Conservation (phyloP, 2,888 invertebrate species). For the Leptothorax acervorum region DNA sequence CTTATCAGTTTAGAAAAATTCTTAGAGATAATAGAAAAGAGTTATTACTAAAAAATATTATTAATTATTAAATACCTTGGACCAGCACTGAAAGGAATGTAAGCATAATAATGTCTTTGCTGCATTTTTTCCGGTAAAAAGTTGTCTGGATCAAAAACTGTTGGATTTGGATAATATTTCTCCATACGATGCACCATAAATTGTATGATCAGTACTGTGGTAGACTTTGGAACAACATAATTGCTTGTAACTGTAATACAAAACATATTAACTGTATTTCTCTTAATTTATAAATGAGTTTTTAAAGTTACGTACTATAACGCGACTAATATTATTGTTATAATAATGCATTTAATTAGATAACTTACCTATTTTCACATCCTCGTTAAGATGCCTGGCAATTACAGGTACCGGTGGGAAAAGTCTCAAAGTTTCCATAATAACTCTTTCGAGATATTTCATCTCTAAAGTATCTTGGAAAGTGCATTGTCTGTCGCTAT, state of each 20-base stretch:
- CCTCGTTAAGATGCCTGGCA: conserved; percentile 90
- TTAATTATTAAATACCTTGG: conserved; percentile 86
- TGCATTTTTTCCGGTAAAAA: conserved; percentile 93
- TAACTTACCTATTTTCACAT: conserved; percentile 89
- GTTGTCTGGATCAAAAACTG: conserved; percentile 93
- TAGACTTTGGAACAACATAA: conserved; percentile 90
- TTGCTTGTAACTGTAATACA: conserved; percentile 87
- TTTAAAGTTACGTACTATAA: neutral
- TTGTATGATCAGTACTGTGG: conserved; percentile 90
- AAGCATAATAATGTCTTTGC: conserved; percentile 93
- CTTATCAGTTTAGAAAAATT: neutral
- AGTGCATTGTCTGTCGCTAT: conserved; percentile 91
- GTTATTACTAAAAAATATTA: neutral
- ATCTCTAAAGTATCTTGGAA: conserved; percentile 94
- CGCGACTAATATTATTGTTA: neutral
- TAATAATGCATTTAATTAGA: neutral
- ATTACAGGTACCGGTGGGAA: conserved; percentile 94
- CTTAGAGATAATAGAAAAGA: neutral
- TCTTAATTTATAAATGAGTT: neutral
- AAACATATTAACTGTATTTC: neutral
- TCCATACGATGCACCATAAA: conserved; percentile 90
- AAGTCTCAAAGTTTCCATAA: conserved; percentile 93
- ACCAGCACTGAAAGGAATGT: conserved; percentile 93
- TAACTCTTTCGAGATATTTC: conserved; percentile 93
- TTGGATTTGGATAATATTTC: conserved; percentile 92